Evolutionary conservation across 2,113 vertebrate genomes (phyloP).

Genomic region (Geococcyx californianus): DNA sequence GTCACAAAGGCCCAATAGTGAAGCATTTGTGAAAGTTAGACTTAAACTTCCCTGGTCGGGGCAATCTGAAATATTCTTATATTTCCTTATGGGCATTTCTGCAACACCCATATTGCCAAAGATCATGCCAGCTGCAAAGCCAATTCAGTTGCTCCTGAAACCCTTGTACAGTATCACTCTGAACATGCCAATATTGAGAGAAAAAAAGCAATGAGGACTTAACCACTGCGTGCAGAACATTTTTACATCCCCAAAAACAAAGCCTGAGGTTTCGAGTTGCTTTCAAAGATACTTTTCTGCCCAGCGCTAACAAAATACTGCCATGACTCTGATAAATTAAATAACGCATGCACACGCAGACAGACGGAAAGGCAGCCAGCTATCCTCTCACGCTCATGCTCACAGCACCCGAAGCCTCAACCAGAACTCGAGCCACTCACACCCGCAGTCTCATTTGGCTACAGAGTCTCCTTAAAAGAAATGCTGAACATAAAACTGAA

Average conservation of each 20-base stretch:
- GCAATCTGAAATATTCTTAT: neutral
- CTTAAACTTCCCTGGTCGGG: neutral
- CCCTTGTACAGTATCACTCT: neutral
- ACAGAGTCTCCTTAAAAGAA: conserved; percentile 49
- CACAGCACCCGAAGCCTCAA: neutral
- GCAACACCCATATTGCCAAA: neutral
- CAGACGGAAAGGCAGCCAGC: neutral
- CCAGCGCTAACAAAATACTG: conserved; percentile 49
- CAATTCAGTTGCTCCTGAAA: conserved; percentile 43
- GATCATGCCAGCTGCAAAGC: neutral
- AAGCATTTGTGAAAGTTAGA: conserved; percentile 16
- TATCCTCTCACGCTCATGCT: neutral
- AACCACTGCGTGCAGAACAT: conserved; percentile 32
- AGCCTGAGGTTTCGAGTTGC: conserved; percentile 52
- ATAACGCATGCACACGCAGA: neutral
- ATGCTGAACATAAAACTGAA: conserved; percentile 52
- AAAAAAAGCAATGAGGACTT: conserved; percentile 19
- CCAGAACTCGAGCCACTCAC: neutral
- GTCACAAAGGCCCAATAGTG: neutral
- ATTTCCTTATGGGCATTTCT: neutral
- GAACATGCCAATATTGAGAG: neutral
- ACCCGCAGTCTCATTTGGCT: conserved; percentile 6
- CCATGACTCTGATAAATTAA: conserved; percentile 24
- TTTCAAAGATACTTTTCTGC: conserved; percentile 16
- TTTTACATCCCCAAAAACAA: conserved; percentile 46